These are phyloP conservation scores for Bursaphelenchus mucronatus DNA, from an alignment of 1,140 invertebrate species.

Conservation along the genomic window DNA sequence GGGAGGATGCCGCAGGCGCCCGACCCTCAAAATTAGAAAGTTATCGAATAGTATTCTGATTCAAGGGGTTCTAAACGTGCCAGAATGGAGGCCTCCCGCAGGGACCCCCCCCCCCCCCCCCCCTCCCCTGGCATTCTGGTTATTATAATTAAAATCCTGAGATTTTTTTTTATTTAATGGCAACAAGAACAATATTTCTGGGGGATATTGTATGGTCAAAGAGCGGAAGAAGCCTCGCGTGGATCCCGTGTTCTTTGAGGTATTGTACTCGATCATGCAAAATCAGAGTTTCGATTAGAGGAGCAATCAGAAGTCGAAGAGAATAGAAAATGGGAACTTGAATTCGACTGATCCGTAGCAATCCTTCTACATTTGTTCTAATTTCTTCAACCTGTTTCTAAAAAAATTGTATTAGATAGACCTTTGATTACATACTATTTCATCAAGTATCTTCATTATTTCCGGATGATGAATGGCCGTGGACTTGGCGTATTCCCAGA, in stretches of 20 bases:
- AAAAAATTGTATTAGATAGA: conserved; percentile 18
- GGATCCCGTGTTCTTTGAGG: conserved; percentile 31
- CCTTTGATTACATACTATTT: conserved; percentile 21
- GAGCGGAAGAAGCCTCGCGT: conserved; percentile 25
- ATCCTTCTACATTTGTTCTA: conserved; percentile 20
- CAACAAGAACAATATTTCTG: conserved; percentile 43
- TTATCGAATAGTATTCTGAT: no score
- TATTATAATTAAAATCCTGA: no score
- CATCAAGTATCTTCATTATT: conserved; percentile 17
- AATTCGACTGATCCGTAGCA: conserved; percentile 4
- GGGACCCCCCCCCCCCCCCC: no score
- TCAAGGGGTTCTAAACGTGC: no score
- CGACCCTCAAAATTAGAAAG: no score
- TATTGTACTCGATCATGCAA: conserved; percentile 39
- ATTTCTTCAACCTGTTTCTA: conserved; percentile 23
- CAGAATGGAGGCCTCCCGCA: no score
- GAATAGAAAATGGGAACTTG: conserved; percentile 31
- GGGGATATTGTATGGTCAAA: conserved; percentile 47
- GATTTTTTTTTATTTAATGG: conserved; percentile 28
- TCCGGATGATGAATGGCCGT: conserved; percentile 23
- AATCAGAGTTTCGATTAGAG: conserved; percentile 45
- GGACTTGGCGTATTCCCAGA: conserved; percentile 33
- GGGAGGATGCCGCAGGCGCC: no score
- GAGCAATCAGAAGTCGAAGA: conserved; percentile 44
- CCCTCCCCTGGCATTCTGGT: no score